These are phyloP conservation scores for Megalopta genalis DNA, from an alignment of 1,140 invertebrate genomes.

Conservation along the genomic window DNA sequence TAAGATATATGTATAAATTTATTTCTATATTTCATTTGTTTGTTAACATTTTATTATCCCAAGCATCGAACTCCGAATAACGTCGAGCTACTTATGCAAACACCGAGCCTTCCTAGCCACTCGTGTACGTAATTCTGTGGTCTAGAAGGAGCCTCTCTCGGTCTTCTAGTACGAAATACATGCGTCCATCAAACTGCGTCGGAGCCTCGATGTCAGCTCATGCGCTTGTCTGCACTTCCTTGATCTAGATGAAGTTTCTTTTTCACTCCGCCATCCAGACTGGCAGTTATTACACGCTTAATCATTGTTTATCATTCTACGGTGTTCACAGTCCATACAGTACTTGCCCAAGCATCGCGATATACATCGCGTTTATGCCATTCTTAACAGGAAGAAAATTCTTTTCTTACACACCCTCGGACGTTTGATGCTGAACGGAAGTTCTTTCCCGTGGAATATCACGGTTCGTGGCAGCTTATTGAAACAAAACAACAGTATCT, in stretches of 20 bases:
- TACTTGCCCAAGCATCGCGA: neutral
- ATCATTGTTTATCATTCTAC: constrained; percentile 46
- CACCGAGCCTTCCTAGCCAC: neutral
- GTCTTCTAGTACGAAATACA: constrained; percentile 9
- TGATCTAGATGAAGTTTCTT: constrained; percentile 19
- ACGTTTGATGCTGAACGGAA: no score
- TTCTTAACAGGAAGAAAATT: neutral
- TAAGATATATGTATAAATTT: neutral
- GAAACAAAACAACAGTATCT: no score
- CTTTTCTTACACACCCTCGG: neutral
- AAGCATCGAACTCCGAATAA: neutral
- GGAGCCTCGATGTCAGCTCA: constrained; percentile 24
- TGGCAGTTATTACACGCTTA: constrained; percentile 43
- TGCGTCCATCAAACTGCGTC: constrained; percentile 12
- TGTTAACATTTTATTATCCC: no score
- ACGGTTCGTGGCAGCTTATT: no score
- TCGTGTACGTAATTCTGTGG: neutral
- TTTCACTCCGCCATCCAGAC: neutral
- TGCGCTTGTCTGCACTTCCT: constrained; percentile 36
- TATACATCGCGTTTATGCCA: constrained; percentile 13
- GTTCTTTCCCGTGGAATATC: no score
- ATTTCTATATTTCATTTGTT: no score
- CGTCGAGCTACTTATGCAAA: neutral
- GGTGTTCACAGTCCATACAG: constrained; percentile 18
- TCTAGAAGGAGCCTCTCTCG: constrained; percentile 15